These are phyloP conservation scores for Eucidaris tribuloides DNA, from an alignment of 35 echinoderm and acorn worm species.

Conservation along the genomic window DNA sequence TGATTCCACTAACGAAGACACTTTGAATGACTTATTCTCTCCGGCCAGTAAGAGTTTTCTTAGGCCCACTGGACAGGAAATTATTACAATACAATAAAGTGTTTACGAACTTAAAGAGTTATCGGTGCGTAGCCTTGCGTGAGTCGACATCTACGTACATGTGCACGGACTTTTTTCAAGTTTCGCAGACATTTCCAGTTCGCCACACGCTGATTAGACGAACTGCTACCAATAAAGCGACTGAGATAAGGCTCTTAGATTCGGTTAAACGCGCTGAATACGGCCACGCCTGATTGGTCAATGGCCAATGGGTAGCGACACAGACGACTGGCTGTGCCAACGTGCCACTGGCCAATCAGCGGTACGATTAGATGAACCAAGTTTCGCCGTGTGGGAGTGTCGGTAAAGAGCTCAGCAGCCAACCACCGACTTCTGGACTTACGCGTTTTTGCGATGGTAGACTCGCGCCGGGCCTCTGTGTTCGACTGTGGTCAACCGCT, in stretches of 20 bases:
- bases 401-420: too few relatives aligned
- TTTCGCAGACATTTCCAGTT: slow-evolving; percentile 12
- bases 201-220: too few relatives aligned
- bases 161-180: background rate
- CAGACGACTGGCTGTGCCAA: slow-evolving; percentile 26
- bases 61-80: slow-evolving; percentile 17
- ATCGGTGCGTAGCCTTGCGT: slow-evolving; percentile 11
- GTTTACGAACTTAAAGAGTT: slow-evolving; percentile 16
- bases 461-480: too few relatives aligned
- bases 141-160: background rate
- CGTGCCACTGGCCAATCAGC: slow-evolving; percentile 21
- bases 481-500: too few relatives aligned
- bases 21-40: background rate
- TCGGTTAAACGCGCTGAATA: slow-evolving; percentile 17
- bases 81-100: slow-evolving; percentile 36
- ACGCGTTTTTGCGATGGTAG: too few relatives aligned
- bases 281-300: slow-evolving; percentile 31
- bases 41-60: background rate
- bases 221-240: slow-evolving; percentile 25
- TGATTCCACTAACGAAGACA: background rate
- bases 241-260: slow-evolving; percentile 27
- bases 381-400: slow-evolving; percentile 28
- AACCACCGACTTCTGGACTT: too few relatives aligned
- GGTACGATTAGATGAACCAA: slow-evolving; percentile 19
- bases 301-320: slow-evolving; percentile 7